Percentiles rank a stretch among this genome's conserved stretches.
Evolutionary conservation across 30 jellyfish, hydroid and myxozoan species (phyloP).

Genomic region (Turritopsis rubra): DNA sequence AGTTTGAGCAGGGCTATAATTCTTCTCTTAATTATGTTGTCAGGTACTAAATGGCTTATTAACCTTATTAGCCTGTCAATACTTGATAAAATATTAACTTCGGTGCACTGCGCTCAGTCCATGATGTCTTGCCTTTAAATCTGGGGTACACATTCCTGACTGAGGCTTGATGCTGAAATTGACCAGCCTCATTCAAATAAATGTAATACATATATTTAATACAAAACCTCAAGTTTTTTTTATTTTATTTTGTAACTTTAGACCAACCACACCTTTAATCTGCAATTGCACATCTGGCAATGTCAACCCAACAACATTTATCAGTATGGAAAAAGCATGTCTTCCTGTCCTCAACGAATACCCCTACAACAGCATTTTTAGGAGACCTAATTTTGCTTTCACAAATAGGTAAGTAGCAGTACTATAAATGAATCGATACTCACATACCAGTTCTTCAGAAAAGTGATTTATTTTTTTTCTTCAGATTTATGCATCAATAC

Average conservation of each 20-base stretch:
- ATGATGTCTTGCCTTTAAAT: no score
- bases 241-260: not conserved
- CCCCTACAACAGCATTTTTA: slow-evolving; percentile 70
- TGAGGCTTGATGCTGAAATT: no score
- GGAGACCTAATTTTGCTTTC: slow-evolving; percentile 83
- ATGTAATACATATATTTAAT: no score
- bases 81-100: no score
- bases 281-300: slow-evolving; percentile 81
- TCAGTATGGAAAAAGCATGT: slow-evolving; percentile 28
- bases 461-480: not conserved
- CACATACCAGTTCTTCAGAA: not conserved
- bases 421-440: slow-evolving; percentile 28
- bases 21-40: no score
- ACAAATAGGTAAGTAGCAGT: not conserved
- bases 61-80: no score
- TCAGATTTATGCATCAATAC: slow-evolving; percentile 44
- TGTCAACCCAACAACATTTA: slow-evolving; percentile 64
- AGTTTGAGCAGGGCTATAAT: no score
- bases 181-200: no score
- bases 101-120: no score
- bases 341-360: slow-evolving; percentile 19
- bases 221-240: no score
- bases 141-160: no score
- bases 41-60: no score
- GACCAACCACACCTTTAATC: slow-evolving; percentile 43